phyloP scores from a whole-genome alignment of 2,113 vertebrate genomes.

The Rhea pennata region DNA sequence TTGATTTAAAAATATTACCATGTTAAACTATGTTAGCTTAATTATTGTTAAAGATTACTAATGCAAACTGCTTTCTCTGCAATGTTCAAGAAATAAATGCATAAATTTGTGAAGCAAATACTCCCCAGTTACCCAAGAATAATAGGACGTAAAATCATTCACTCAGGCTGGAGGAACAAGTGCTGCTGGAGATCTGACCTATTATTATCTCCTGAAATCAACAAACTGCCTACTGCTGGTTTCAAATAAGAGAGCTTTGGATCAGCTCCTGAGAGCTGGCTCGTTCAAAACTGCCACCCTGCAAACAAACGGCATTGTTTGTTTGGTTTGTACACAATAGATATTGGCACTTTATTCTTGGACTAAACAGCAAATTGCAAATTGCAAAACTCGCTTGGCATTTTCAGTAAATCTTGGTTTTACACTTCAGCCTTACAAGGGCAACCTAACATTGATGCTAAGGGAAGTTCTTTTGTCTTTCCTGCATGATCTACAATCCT shows the following conservation, averaged over 20 bases:
- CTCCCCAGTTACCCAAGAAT: background rate
- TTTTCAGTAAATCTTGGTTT: background rate
- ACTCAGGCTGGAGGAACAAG: background rate
- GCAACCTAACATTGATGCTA: background rate
- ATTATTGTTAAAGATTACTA: background rate
- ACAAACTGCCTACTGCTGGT: background rate
- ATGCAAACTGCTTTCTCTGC: background rate
- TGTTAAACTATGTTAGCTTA: background rate
- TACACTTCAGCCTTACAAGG: background rate
- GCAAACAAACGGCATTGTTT: background rate
- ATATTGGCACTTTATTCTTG: background rate
- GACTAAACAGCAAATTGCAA: background rate
- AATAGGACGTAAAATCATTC: background rate
- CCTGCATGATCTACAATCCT: background rate
- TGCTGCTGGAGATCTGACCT: background rate
- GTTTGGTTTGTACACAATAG: background rate
- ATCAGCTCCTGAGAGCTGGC: background rate
- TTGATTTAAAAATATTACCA: background rate
- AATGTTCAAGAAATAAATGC: background rate
- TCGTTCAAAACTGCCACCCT: rapidly evolving
- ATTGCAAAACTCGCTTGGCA: rapidly evolving
- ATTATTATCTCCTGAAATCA: background rate
- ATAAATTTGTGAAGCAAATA: background rate
- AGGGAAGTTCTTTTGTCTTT: background rate
- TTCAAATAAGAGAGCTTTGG: background rate